Base-by-base conservation (phyloP, 2,888 invertebrate genomes). In the Tortricodes alternella region DNA sequence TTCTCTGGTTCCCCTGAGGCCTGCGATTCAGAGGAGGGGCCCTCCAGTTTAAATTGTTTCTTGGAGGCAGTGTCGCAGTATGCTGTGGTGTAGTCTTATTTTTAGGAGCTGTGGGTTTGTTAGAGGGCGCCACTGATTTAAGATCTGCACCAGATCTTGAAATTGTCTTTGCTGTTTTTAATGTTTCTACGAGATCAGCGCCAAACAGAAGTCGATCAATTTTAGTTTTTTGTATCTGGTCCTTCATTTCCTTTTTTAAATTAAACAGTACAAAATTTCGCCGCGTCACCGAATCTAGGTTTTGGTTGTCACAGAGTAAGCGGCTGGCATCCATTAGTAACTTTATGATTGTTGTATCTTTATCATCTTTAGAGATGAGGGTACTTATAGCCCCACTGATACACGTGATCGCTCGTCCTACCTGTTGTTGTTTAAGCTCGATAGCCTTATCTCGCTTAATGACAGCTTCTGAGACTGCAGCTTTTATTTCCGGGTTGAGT, bases 401-500 rank as follows among this genome's bases (percentile, higher is more conserved):
- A 21, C 62, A 56, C 0, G 67, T 35, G 2, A 66, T 59, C 4
- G 63, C 65, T 2, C 46, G 29, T 4, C 62, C 52, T 2, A 66
- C 5, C 24, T 65, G 65, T 34, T 61, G 65, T 53, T 70, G 71
- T 59, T 57, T 64, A 1, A n/a, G 3, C 35, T 64, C 63, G 5
- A 69, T 65, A 0, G 24, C 62, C n/a, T 61, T 63, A 29, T 70
- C 68, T 6, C 62, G 23, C 16, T 68, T 67, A 0, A 58, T 9
- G 0, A 62, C 34, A 0, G 18, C 1, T n/a, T 66, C 65, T 1
- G 65, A 44, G 1, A 67, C 16, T 0, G 65, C 64, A 0, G 61
- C 63, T 29, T 61, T 62, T 8, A 66, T 50, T 43, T 70, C 68
- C 0, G 60, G 46, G 39, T 71, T 70, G 0, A 68, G 19, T n/a